Evolutionary conservation across 2,797 vertebrate species (phyloP), one percentile per base, ranked within the genome.

Genomic region (Sciurus vulgaris): DNA sequence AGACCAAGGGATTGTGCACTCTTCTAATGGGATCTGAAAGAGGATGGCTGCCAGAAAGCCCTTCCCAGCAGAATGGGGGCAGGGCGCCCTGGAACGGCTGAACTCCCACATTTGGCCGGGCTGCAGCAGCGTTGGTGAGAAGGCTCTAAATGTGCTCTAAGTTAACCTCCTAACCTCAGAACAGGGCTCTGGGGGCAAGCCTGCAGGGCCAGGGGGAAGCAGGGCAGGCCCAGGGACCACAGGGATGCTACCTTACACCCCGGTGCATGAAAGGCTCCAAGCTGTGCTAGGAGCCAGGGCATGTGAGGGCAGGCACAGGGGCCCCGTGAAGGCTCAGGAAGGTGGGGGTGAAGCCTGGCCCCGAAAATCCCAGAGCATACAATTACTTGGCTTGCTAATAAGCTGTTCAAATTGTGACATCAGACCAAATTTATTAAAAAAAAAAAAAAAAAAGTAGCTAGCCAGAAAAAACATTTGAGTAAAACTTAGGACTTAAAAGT

Each of bases 1-100:
- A 96, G 83, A 93, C 92, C 49, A 33, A 47, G 96, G 49, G 96
- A 95, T 94, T 88, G 95, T 91, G 81, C 22, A 49, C 74, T 95
- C 86, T 91, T 69, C 86, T 92, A 74, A 91, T 94, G 79, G 88
- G 63, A 87, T 90, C 91, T 79, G 96, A 70, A 74, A 73, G 67
- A 77, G 91, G n/a, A 26, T 49, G 73, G 49, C 59, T 89, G 95
- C 95, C 94, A 89, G 89, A 94, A 92, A 92, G 84, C 72, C 78
- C 94, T 86, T 87, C 86, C 81, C 49, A 33, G 7, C 10, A 11
- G 30, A 63, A 20, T 63, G 89, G 93, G 94, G 95, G 96, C 15
- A 41, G 96, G 93, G 94, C 3, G 0, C 90, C 44, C 44, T 12
- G 28, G 61, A 90, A 63, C 47, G 77, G 41, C 86, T 87, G 24